These are phyloP conservation scores for Ptycholaimellus sp. DNA, from an alignment of 2,888 invertebrate genomes.

Conservation along the genomic window DNA sequence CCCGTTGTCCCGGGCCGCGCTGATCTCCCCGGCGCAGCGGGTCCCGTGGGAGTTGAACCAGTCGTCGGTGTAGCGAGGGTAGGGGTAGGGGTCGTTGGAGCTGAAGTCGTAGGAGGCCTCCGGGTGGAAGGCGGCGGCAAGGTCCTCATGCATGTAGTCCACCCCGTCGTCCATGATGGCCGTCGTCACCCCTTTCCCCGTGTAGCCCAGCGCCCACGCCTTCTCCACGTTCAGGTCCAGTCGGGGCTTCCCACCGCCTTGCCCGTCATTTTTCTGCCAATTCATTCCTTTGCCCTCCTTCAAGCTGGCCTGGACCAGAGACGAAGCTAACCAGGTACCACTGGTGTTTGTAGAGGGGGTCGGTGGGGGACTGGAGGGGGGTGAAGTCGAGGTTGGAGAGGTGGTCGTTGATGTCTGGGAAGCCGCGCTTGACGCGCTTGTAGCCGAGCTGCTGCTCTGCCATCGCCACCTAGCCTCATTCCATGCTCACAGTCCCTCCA, in stretches of 20 bases:
- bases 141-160: conserved; percentile 94
- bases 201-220: conserved; percentile 90
- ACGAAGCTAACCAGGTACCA: conserved; percentile 74
- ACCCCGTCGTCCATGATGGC: conserved; percentile 99
- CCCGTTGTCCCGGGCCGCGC: conserved; percentile 90
- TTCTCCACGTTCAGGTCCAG: conserved; percentile 90
- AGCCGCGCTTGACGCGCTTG: conserved; percentile 48
- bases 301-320: too few species aligned
- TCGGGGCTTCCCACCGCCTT: conserved; percentile 86
- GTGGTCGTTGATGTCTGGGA: conserved; percentile 34
- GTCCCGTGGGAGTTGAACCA: conserved; percentile 84
- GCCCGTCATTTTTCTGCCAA: conserved; percentile 68
- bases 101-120: conserved; percentile 97
- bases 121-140: conserved; percentile 86
- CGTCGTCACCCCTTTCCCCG: conserved; percentile 89
- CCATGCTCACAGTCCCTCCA: too few species aligned
- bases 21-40: conserved; percentile 87
- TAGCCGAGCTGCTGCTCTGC: conserved; percentile 66
- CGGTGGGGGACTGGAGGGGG: conserved; percentile 41
- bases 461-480: conserved; percentile 52
- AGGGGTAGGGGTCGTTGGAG: conserved; percentile 93
- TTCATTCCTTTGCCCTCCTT: too few species aligned
- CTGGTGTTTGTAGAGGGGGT: conserved; percentile 84
- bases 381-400: conserved; percentile 26
- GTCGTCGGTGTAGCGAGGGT: conserved; percentile 93